Base-by-base conservation (phyloP, 2,888 invertebrate genomes). In the Melanostoma scalare region DNA sequence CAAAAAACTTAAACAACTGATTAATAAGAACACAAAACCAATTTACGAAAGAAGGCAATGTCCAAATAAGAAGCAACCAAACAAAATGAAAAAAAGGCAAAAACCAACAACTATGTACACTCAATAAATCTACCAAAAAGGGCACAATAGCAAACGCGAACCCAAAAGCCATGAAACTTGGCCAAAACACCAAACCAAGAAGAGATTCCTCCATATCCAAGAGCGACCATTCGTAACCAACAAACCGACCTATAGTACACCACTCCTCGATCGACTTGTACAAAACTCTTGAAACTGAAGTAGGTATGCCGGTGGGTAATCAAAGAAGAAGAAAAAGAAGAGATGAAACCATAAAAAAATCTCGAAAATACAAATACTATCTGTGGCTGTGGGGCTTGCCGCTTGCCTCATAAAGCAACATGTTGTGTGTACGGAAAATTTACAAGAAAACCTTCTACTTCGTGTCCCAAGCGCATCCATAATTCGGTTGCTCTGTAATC, bases 11-110 rank as follows among this genome's bases (percentile, higher is more conserved):
- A 71, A 75, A 53, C 67, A 67, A 67, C 67, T 65, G 53, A 75
- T 72, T 75, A 75, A 81, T 65, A 71, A 67, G 67, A 81, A 53
- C 46, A 67, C 55, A n/a, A 72, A 81, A 81, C 65, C 71, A 60
- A 72, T 63, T 72, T 72, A 65, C 67, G 72, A 81, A 81, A 71
- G 71, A 20, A 81, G 71, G 53, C 71, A 60, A 53, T 71, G 75
- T 46, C 74, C 74, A 74, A 75, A 80, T 53, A 65, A 71, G 75
- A 60, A 65, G 52, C 5, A 35, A 36, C 35, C 36, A 30, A 48
- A 4, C 46, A 4, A 63, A 48, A 48, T 38, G 3, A n/a, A 56
- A 63, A 42, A 38, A 4, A 33, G 33, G 20, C 48, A 35, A 10
- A 63, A 53, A 61, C 20, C 9, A 40, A 55, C 30, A 63, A 63